Percentiles rank a stretch among this genome's conserved stretches.
phyloP scores from a whole-genome alignment of 2,113 vertebrate genomes.

The Mionectes macconnelli region DNA sequence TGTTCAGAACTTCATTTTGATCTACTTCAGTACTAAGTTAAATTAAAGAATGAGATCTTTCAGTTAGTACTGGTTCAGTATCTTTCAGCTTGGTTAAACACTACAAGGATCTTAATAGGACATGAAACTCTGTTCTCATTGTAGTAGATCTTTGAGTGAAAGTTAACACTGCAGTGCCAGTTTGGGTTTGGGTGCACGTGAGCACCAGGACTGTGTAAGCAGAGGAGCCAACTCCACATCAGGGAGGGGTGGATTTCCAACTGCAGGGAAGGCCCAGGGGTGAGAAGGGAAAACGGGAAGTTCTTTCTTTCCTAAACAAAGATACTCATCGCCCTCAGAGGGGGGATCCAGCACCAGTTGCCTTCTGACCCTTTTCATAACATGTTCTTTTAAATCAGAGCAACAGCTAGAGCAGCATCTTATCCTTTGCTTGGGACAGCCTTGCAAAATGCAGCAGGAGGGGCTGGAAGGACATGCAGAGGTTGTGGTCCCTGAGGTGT shows the following conservation, averaged over 20 bases:
- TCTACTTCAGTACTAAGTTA: neutral
- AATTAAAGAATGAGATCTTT: neutral
- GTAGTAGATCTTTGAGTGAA: neutral
- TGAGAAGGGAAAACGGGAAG: neutral
- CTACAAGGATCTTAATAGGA: neutral
- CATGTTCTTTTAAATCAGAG: neutral
- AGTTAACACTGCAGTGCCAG: neutral
- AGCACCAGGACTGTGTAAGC: neutral
- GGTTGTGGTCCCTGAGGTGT: neutral
- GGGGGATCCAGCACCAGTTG: neutral
- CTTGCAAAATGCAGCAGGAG: neutral
- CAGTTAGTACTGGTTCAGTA: neutral
- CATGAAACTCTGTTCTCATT: neutral
- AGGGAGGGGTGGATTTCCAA: neutral
- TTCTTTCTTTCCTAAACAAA: neutral
- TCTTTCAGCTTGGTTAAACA: neutral
- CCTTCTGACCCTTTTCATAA: neutral
- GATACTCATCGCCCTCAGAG: neutral
- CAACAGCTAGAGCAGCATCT: neutral
- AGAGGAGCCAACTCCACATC: neutral
- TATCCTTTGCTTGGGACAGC: neutral
- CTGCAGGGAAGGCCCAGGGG: too few species aligned
- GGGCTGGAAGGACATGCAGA: rapidly evolving
- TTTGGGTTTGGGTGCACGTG: neutral
- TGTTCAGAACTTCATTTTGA: neutral